These are phyloP conservation scores for Rachycentron canadum DNA, from an alignment of 2,797 vertebrate genomes.

Conservation along the genomic window DNA sequence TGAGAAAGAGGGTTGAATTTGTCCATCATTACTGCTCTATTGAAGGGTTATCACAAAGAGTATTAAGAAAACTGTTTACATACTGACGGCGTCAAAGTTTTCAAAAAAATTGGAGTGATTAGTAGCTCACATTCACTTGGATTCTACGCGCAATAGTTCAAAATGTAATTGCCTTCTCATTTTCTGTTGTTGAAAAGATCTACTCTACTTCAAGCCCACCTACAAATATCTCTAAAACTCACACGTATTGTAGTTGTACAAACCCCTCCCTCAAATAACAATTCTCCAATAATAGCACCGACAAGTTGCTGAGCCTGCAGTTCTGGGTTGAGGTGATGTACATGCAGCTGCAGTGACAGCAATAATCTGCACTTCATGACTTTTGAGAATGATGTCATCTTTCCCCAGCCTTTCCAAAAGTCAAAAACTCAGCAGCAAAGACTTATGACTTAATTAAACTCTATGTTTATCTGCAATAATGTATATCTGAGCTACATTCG, in stretches of 20 bases:
- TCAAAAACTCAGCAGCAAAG: not conserved
- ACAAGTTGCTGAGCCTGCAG: not conserved
- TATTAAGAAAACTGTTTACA: not conserved
- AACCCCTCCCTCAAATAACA: not conserved
- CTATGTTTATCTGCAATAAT: not conserved
- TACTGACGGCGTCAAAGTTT: not conserved
- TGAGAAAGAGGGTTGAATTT: conserved; percentile 5
- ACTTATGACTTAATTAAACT: not conserved
- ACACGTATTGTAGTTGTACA: not conserved
- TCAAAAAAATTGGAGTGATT: not conserved
- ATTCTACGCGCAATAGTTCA: not conserved
- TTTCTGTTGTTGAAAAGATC: not conserved
- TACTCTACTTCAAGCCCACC: not conserved
- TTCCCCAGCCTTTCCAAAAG: not conserved
- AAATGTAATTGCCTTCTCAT: not conserved
- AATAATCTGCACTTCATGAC: conserved; percentile 6
- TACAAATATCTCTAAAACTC: not conserved
- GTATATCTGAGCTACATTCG: not conserved
- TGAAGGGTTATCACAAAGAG: not conserved
- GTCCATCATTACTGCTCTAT: not conserved
- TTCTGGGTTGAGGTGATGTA: not conserved
- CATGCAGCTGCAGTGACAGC: not conserved
- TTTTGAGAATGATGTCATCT: not conserved
- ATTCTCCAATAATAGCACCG: not conserved
- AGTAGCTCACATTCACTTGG: not conserved